Evolutionary conservation across 2,888 invertebrate genomes (phyloP), one percentile per base, ranked within the genome.

Genomic region (Drosophila silvestris): DNA sequence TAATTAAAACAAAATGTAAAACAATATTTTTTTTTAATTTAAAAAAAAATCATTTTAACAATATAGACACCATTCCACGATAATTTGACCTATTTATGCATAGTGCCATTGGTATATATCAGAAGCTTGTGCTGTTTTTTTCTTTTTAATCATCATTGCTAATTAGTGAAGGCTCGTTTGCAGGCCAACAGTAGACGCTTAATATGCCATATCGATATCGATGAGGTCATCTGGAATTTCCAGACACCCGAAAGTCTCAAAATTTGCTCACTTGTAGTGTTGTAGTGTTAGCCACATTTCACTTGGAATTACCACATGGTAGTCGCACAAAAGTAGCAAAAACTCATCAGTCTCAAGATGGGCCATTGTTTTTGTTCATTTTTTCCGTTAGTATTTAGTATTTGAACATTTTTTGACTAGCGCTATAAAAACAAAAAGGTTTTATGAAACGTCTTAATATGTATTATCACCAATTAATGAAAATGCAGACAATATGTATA

Each of bases 401-500:
- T 10, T 16, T 61, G 33, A 52, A 57, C 16, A 47, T 70, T n/a
- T 69, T 80, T 80, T 80, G 80, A 81, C 57, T 80, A 80, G 80
- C 44, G 74, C 53, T 67, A 50, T n/a, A 44, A 44, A 19, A 56
- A 63, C 26, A 14, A 57, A 60, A 57, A 61, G 51, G 61, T 77
- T 67, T 65, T 77, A 61, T 78, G 30, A 62, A 53, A 59, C 53
- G 61, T 81, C 51, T 44, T 44, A 72, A 71, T 65, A 71, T 69
- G 66, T 69, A 68, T 66, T 44, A 76, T 75, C 80, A 78, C 81
- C 19, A 64, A 67, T 56, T 72, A 65, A 10, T 63, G 54, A 68
- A 39, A 75, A 65, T 70, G 76, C 77, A 76, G 77, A 56, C 62
- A 57, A 64, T 69, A 70, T 83, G 70, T 83, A 71, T 64, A 65